These are phyloP conservation scores for Sparidentex hasta DNA, from an alignment of 2,797 vertebrate genomes.

Conservation along the genomic window DNA sequence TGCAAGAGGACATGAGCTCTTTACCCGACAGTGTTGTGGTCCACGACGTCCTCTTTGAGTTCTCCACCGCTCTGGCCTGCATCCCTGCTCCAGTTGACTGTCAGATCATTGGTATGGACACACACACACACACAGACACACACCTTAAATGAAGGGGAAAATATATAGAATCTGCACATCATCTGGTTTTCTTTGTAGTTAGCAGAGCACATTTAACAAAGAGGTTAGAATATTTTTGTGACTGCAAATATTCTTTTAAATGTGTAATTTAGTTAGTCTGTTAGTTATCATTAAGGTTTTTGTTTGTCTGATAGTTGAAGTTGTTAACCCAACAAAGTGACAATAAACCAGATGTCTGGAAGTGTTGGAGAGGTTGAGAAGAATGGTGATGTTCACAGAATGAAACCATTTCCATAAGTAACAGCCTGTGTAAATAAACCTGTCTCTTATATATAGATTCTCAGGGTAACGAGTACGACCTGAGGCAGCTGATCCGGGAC, in stretches of 20 bases:
- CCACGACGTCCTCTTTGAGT: constrained; percentile 90
- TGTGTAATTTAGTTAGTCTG: background rate
- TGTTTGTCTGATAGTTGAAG: background rate
- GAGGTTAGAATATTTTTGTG: too few species aligned
- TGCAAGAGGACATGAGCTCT: constrained; percentile 87
- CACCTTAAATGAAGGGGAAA: background rate
- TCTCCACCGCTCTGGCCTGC: constrained; percentile 92
- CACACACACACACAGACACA: constrained; percentile 1
- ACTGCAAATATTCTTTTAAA: background rate
- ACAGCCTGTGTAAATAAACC: background rate
- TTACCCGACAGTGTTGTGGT: constrained; percentile 46
- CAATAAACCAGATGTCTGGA: background rate
- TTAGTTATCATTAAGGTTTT: background rate
- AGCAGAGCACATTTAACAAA: too few species aligned
- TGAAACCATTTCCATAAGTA: background rate
- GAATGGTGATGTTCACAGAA: too few species aligned
- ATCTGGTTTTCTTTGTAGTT: too few species aligned
- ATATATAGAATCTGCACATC: too few species aligned
- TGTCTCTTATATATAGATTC: constrained; percentile 83
- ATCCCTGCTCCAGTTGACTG: constrained; percentile 92
- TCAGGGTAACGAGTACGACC: constrained; percentile 93
- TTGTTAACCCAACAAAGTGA: background rate
- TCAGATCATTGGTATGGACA: constrained; percentile 87
- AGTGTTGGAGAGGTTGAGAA: too few species aligned
- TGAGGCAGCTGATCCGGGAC: constrained; percentile 89